These are phyloP conservation scores for Protonibea diacanthus DNA, from an alignment of 2,797 vertebrate species.

Conservation along the genomic window DNA sequence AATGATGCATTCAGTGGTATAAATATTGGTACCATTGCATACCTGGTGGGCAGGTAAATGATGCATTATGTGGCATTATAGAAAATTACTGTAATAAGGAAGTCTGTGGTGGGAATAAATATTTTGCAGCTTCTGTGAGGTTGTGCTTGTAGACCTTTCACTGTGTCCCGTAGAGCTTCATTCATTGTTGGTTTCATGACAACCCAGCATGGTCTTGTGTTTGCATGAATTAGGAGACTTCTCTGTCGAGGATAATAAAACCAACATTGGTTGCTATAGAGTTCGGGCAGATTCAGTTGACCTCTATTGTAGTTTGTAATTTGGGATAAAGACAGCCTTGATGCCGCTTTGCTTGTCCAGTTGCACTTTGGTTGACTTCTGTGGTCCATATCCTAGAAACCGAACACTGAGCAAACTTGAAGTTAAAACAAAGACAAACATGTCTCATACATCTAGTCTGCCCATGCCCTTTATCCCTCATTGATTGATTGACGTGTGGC, in stretches of 20 bases:
- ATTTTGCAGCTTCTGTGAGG: slow-evolving; percentile 26
- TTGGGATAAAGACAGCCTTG: slow-evolving; percentile 73
- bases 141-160: slow-evolving; percentile 21
- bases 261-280: slow-evolving; percentile 50
- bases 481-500: slow-evolving; percentile 30
- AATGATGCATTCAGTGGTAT: slow-evolving; percentile 24
- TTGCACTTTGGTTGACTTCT: slow-evolving; percentile 67
- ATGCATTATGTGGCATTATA: slow-evolving; percentile 19
- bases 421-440: slow-evolving; percentile 39
- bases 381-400: slow-evolving; percentile 60
- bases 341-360: slow-evolving; percentile 66
- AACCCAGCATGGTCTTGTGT: slow-evolving; percentile 49
- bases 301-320: slow-evolving; percentile 82
- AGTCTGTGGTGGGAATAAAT: slow-evolving; percentile 25
- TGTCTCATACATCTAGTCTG: slow-evolving; percentile 13
- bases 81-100: slow-evolving; percentile 26
- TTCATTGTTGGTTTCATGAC: slow-evolving; percentile 36
- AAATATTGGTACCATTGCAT: slow-evolving; percentile 13
- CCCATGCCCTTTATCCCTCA: neutral
- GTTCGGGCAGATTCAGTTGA: slow-evolving; percentile 61
- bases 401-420: slow-evolving; percentile 28
- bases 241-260: slow-evolving; percentile 66
- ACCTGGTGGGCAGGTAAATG: slow-evolving; percentile 33
- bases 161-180: slow-evolving; percentile 10
- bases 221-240: slow-evolving; percentile 55